A percentile compares a stretch with the other conserved stretches of the same genome.
Conservation (phyloP, 1,140 invertebrate genomes). For the Drepana arcuata region DNA sequence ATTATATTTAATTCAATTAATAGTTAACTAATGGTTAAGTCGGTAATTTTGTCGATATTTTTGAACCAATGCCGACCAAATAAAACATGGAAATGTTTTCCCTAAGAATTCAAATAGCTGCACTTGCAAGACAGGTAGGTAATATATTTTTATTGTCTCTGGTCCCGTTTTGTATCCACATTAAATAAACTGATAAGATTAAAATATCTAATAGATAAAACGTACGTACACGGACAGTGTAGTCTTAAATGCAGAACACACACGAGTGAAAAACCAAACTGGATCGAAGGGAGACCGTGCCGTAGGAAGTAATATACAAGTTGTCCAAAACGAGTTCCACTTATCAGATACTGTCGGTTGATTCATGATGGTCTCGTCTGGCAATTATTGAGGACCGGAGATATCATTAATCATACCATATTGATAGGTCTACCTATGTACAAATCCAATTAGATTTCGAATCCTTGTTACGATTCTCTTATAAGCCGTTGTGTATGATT, state of each 20-base stretch:
- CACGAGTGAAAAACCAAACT: conserved; percentile 14
- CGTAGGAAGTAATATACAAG: conserved; percentile 27
- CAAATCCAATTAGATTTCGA: conserved; percentile 61
- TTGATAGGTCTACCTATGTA: conserved; percentile 59
- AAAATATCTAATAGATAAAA: conserved; percentile 24
- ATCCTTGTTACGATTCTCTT: conserved; percentile 58
- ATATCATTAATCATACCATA: conserved; percentile 68
- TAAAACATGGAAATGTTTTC: too few species aligned
- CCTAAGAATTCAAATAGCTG: too few species aligned
- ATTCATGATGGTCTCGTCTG: conserved; percentile 57
- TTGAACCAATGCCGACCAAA: too few species aligned
- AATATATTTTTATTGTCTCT: conserved; percentile 25
- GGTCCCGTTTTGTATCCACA: conserved; percentile 23
- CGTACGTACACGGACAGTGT: neutral
- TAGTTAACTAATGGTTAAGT: too few species aligned
- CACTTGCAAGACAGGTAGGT: conserved; percentile 14
- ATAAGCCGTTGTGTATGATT: conserved; percentile 46
- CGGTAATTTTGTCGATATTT: too few species aligned
- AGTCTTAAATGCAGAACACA: neutral
- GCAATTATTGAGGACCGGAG: conserved; percentile 51
- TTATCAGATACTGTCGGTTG: conserved; percentile 60
- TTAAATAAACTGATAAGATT: conserved; percentile 35
- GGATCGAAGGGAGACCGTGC: conserved; percentile 16
- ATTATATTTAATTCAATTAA: too few species aligned
- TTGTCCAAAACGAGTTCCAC: conserved; percentile 27